Evolutionary conservation across 2,888 invertebrate species (phyloP), one percentile per base, ranked within the genome.

Genomic region (Polyploca ridens): DNA sequence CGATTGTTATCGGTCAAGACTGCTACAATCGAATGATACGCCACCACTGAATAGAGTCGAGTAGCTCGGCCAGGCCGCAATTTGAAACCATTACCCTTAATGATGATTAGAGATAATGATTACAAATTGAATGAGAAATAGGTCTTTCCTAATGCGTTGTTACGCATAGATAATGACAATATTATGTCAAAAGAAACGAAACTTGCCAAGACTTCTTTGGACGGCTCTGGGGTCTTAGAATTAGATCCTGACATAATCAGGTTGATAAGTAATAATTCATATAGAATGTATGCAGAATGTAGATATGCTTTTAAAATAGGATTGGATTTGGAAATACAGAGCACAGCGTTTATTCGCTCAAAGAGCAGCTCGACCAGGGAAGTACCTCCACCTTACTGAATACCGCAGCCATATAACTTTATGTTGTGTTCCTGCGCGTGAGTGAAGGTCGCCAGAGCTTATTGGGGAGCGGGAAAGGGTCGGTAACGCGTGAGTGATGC

Each of bases 51-150:
- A 10, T 10, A 16, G 49, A 49, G 54, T 54, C 54, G 54, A 54
- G 54, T 49, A 16, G n/a, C 54, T 54, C 54, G 54, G 10, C 54
- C 54, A 54, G 54, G 16, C 54, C 19, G 54, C 54, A 54, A 54
- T 54, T 54, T 54, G 54, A 54, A 19, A 54, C 54, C 54, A 54
- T 54, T 54, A 54, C 54, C 54, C 54, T 19, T 54, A 54, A 54
- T 54, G 54, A 54, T 54, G 54, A 54, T 54, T 54, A 19, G 19
- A 54, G 54, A 54, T 54, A 54, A 54, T 54, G 54, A 54, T 54
- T 54, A 54, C 54, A 54, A 54, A 54, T 54, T 54, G 54, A 54
- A 54, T 54, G 54, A 54, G 54, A 54, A 54, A 54, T 54, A 54
- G 54, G 54, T 19, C 54, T 54, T 54, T 54, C 54, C 19, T 54